phyloP scores from a whole-genome alignment of 2,113 vertebrate genomes.

The Beaufortia kweichowensis region DNA sequence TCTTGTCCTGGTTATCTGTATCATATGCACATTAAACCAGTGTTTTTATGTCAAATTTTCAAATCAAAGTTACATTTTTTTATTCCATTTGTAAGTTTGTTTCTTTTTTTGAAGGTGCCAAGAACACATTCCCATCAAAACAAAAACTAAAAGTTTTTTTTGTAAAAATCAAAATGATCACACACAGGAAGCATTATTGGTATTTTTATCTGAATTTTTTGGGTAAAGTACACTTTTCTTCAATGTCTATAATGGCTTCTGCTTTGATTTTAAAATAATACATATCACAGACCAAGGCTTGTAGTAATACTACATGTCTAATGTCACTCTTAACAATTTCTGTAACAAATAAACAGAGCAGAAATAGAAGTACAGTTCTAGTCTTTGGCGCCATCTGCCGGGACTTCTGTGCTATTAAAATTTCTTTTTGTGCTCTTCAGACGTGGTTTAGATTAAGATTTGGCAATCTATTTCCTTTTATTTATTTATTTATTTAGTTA shows the following conservation, averaged over 20 bases:
- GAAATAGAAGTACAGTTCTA: neutral
- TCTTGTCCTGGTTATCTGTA: conserved; percentile 1
- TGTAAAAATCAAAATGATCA: neutral
- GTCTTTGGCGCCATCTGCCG: neutral
- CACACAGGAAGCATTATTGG: neutral
- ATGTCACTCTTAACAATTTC: no score
- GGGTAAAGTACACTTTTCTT: no score
- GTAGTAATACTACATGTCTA: no score
- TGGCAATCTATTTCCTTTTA: no score
- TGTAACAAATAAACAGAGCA: no score
- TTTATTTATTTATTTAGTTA: no score
- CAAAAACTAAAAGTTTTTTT: neutral
- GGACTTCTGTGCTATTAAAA: neutral
- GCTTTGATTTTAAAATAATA: no score
- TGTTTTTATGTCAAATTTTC: neutral
- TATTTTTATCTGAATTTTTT: no score
- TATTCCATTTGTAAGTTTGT: neutral
- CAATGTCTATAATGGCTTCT: no score
- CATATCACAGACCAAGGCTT: no score
- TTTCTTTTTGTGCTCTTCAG: no score
- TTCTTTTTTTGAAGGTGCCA: neutral
- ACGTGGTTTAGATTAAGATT: neutral
- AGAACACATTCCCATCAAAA: neutral
- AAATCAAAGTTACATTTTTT: no score
- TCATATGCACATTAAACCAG: neutral